Percentiles rank a stretch among this genome's conserved stretches.
phyloP scores from a whole-genome alignment of 2,797 vertebrate species.

The Anisognathus igniventris region DNA sequence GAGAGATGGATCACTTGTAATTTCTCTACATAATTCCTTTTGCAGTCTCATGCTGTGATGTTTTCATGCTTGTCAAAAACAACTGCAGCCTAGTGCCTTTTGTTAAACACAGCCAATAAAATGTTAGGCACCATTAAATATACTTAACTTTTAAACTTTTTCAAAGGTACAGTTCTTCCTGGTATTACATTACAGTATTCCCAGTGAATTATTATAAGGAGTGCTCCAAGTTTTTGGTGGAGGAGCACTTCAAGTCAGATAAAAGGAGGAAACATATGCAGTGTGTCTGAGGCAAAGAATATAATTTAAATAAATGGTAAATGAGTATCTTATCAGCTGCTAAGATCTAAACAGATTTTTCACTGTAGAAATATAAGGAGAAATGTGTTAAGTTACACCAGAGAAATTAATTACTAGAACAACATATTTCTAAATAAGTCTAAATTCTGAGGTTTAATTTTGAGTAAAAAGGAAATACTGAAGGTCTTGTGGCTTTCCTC shows the following conservation, averaged over 20 bases:
- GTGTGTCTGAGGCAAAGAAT: constrained; percentile 29
- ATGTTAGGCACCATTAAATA: constrained; percentile 85
- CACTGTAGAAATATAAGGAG: not conserved
- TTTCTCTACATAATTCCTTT: constrained; percentile 88
- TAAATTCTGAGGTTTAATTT: constrained; percentile 41
- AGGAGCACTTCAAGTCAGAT: constrained; percentile 24
- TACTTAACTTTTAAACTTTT: constrained; percentile 87
- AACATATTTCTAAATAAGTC: not conserved
- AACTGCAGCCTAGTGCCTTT: constrained; percentile 85
- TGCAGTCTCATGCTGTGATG: constrained; percentile 88
- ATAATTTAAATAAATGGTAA: constrained; percentile 46
- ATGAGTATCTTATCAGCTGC: constrained; percentile 30
- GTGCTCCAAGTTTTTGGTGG: constrained; percentile 35
- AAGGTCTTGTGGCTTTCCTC: constrained; percentile 33
- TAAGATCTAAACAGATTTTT: constrained; percentile 17
- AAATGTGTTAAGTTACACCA: constrained; percentile 1
- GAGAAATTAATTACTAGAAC: constrained; percentile 18
- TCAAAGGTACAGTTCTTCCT: constrained; percentile 77
- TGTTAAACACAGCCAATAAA: constrained; percentile 87
- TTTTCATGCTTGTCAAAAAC: constrained; percentile 86
- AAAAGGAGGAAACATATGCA: constrained; percentile 9
- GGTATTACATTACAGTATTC: constrained; percentile 65
- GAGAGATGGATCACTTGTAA: constrained; percentile 88
- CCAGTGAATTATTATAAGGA: constrained; percentile 67
- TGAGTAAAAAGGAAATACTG: constrained; percentile 4